Percentiles rank a stretch among this genome's conserved stretches.
phyloP scores from a whole-genome alignment of 1,140 invertebrate species.

The Odontomachus brunneus region DNA sequence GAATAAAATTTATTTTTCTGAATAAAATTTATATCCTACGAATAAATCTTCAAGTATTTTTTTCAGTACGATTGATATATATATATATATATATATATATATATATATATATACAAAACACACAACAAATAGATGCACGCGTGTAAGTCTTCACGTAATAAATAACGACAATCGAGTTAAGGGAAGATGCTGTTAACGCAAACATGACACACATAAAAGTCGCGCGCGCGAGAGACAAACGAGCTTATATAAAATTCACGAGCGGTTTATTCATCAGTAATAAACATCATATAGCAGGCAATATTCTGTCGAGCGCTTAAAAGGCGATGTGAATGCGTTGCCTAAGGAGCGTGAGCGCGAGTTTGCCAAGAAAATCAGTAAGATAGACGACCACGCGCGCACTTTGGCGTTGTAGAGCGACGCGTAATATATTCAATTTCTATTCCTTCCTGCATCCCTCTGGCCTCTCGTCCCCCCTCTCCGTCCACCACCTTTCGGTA shows the following conservation, averaged over 20 bases:
- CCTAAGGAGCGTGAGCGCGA: slow-evolving; percentile 33
- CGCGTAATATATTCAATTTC: slow-evolving; percentile 60
- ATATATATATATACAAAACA: too few relatives aligned
- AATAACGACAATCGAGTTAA: not conserved
- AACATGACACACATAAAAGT: slow-evolving; percentile 7
- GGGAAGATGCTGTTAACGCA: not conserved
- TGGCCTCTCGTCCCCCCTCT: not conserved
- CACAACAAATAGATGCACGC: too few relatives aligned
- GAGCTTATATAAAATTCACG: slow-evolving; percentile 20
- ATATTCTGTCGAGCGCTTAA: slow-evolving; percentile 31
- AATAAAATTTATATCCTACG: too few relatives aligned
- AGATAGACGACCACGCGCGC: slow-evolving; percentile 43
- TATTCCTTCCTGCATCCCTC: slow-evolving; percentile 38
- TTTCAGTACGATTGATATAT: too few relatives aligned
- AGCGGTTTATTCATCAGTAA: slow-evolving; percentile 35
- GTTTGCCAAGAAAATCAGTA: slow-evolving; percentile 54
- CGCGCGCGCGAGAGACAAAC: not conserved
- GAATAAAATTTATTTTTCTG: too few relatives aligned
- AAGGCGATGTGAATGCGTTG: slow-evolving; percentile 31
- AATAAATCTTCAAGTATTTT: too few relatives aligned
- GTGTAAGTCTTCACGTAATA: not conserved
- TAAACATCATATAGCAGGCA: slow-evolving; percentile 26
- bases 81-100: too few relatives aligned
- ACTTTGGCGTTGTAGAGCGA: slow-evolving; percentile 29
- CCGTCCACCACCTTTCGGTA: not conserved